A percentile compares a stretch with the other conserved stretches of the same genome.
These are phyloP conservation scores for Ctenosaura bakeri DNA, from an alignment of 2,797 vertebrate genomes.

Conservation along the genomic window DNA sequence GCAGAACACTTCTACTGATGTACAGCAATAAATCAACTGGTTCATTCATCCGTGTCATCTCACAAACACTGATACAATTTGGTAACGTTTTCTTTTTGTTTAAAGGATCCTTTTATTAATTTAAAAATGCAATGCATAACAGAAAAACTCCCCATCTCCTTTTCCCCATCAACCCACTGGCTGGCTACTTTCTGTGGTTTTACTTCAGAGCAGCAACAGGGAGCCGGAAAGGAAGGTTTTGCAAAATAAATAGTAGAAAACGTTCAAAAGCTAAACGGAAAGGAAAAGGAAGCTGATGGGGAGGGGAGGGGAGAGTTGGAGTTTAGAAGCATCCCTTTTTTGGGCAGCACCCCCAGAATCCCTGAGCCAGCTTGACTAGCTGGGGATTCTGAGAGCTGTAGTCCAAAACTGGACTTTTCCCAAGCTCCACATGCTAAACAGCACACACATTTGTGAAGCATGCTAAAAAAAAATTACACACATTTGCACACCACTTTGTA, in stretches of 20 bases:
- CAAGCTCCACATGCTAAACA: background rate
- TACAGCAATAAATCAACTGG: no score
- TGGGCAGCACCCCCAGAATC: background rate
- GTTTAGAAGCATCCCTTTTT: background rate
- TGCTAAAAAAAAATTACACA: background rate
- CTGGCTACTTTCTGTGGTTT: background rate
- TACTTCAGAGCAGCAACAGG: background rate
- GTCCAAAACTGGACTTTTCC: background rate
- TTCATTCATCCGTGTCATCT: no score
- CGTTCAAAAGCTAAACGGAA: background rate
- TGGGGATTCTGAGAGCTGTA: background rate
- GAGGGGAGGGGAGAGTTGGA: background rate
- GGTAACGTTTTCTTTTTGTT: background rate
- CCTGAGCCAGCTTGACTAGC: background rate
- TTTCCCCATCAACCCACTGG: background rate
- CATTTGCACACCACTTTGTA: background rate
- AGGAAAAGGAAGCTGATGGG: background rate
- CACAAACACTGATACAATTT: background rate
- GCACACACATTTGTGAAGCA: no score
- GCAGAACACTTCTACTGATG: background rate
- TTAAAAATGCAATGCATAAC: constrained; percentile 39
- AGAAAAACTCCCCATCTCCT: background rate
- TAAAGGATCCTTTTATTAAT: constrained; percentile 37
- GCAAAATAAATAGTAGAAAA: constrained; percentile 21
- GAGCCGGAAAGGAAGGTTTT: background rate